Base-by-base conservation (phyloP, 2,888 invertebrate genomes). In the Drosophila engyochracea region DNA sequence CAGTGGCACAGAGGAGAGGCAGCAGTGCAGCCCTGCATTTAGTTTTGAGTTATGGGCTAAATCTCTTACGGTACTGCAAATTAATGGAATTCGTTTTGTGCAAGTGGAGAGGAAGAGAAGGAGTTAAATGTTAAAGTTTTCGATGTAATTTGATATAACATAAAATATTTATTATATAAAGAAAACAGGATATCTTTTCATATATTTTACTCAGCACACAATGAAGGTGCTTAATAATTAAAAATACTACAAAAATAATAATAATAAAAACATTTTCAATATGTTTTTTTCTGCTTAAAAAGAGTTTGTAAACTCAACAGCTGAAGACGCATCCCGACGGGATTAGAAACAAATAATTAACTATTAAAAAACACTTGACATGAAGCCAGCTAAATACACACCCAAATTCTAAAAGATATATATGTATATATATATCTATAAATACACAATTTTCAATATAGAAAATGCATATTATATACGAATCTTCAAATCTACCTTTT, bases 31-130 rank as follows among this genome's bases (percentile, higher is more conserved):
- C 19, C 47, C 52, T 72, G 65, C 74, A 70, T 62, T 76, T 61
- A 72, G 51, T 81, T 84, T 72, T 86, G 86, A 86, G 70, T 85
- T 82, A 85, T 58, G 84, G 53, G 53, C 70, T 53, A 67, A 51
- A 58, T 41, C 55, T 22, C 52, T 64, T 61, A 53, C 60, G 49
- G 63, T 58, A 54, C 52, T 55, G 71, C 69, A 81, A 79, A 74
- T 84, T 70, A 61, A 55, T 57, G 35, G 25, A 58, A 25, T 37
- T 57, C 39, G 9, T 51, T 49, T 39, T 25, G 64, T 25, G 30
- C 0, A 22, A 14, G 12, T 41, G 12, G 1, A 14, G 54, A 0
- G 25, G 12, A 28, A 6, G 9, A 12, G 4, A n/a, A 30, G 33
- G 4, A 35, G 16, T 6, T 25, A 30, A 19, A 44, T 49, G 25